Evolutionary conservation across 2,797 vertebrate genomes (phyloP), one percentile per base, ranked within the genome.

Genomic region (Tinamus major): DNA sequence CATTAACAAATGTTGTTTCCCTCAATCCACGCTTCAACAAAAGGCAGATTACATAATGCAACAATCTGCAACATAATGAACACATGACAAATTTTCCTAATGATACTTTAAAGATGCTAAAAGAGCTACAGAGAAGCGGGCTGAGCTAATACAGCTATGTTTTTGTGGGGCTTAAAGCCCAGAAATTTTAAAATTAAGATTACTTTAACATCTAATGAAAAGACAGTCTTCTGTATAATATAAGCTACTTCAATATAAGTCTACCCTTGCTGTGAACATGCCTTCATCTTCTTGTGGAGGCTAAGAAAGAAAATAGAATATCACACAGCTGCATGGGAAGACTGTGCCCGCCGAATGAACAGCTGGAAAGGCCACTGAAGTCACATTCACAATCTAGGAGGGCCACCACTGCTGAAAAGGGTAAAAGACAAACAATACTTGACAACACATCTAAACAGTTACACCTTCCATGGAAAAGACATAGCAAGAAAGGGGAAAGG

Each of bases 11-110:
- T 27, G 56, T 33, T 69, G 29, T 90, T 90, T 90, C 71, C 74
- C 68, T 67, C 85, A 78, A 71, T 33, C 53, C 26, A 69, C 0
- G 31, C 35, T 90, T 85, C 64, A 90, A 31, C 8, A 53, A 84
- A 85, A 53, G 35, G 70, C 39, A 64, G 48, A 79, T 85, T 82
- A 94, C 6, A 69, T 63, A 95, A 93, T 26, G 58, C 20, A 93
- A 69, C 74, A 67, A 61, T 84, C 33, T 94, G 14, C 39, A 51
- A 56, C 61, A 64, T 72, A 81, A 84, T 21, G n/a, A 94, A 88
- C 49, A 46, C 15, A 72, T 19, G 37, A n/a, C 5, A 51, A n/a
- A n/a, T 69, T 15, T 35, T 77, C 69, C 64, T 87, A 79, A 87
- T 58, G 79, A 44, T 13, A 70, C 24, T 37, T 77, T 79, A 77